Evolutionary conservation across 2,113 vertebrate genomes (phyloP), one percentile per base, ranked within the genome.

Genomic region (Lepidothrix coronata): DNA sequence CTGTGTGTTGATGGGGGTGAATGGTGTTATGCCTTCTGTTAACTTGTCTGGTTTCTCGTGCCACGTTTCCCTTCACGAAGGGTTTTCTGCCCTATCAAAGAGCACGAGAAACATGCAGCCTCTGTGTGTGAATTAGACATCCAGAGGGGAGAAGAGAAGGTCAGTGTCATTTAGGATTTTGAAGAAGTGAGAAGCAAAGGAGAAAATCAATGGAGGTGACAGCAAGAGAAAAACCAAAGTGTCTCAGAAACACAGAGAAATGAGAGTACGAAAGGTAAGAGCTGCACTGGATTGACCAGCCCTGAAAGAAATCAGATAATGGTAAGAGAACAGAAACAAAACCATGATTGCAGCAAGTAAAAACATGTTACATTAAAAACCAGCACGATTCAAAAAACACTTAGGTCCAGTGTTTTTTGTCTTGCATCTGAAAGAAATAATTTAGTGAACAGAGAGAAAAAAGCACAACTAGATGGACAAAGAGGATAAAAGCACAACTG

Each of bases 121-220:
- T 51, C 55, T 83, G 31, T 49, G 30, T 35, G 72, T 23, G 83
- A 79, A 55, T 71, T 18, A 44, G 51, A 83, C 39, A 77, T 71
- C 39, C 46, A 91, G 68, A 74, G 19, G 33, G 59, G 51, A 85
- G 39, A 65, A 70, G 28, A 78, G 68, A 82, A 93, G 55, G 65
- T 71, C 67, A n/a, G 30, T 55, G 76, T 63, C 55, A 77, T 71
- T 75, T 30, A 93, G 72, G 82, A 81, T 92, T 85, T 73, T 63
- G 48, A 83, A 77, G 24, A 93, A 68, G 39, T 66, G 51, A 93
- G 54, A 96, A 62, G 13, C 0, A 0, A 91, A 85, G 27, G 63
- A 85, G 55, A 62, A 83, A 95, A 88, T 58, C 5, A 0, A 80
- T 80, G 24, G 17, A 52, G 22, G 43, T 88, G 46, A 59, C 71